A percentile compares a stretch with the other conserved stretches of the same genome.
Conservation (phyloP, 2,888 invertebrate species). For the Helleia helle region DNA sequence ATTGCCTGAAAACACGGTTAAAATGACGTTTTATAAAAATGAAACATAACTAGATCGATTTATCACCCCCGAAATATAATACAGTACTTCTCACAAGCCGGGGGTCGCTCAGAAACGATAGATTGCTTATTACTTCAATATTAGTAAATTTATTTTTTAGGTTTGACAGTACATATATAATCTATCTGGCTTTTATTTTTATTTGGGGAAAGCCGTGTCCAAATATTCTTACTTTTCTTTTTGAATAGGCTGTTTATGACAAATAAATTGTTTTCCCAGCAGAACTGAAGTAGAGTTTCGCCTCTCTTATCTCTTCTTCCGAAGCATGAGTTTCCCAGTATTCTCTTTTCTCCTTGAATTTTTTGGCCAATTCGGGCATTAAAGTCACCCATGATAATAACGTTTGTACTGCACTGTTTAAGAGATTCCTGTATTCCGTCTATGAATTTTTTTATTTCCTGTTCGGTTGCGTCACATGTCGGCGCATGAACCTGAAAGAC, state of each 20-base stretch:
- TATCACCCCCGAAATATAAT: too few species aligned
- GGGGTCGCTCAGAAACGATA: slow-evolving; percentile 14
- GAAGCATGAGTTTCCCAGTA: slow-evolving; percentile 15
- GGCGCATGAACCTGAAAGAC: slow-evolving; percentile 11
- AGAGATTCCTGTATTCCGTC: slow-evolving; percentile 9
- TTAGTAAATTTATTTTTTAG: slow-evolving; percentile 12
- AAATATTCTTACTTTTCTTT: slow-evolving; percentile 16
- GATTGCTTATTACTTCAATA: slow-evolving; percentile 12
- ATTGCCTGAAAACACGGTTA: too few species aligned
- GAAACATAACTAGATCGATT: too few species aligned
- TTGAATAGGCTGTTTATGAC: slow-evolving; percentile 15
- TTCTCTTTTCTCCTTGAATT: slow-evolving; percentile 12
- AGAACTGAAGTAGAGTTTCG: slow-evolving; percentile 16
- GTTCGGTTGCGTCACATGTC: slow-evolving; percentile 7
- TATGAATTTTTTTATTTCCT: slow-evolving; percentile 12
- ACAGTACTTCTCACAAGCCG: slow-evolving; percentile 12
- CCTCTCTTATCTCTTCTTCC: slow-evolving; percentile 19
- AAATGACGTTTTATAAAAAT: too few species aligned
- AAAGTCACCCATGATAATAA: slow-evolving; percentile 11
- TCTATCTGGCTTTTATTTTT: slow-evolving; percentile 14
- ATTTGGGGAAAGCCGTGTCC: slow-evolving; percentile 15
- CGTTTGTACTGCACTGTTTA: slow-evolving; percentile 6
- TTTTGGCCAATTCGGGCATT: slow-evolving; percentile 12
- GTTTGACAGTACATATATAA: too few species aligned
- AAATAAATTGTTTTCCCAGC: slow-evolving; percentile 15